Conservation (phyloP, 2,113 vertebrate genomes). For the Nymphicus hollandicus region DNA sequence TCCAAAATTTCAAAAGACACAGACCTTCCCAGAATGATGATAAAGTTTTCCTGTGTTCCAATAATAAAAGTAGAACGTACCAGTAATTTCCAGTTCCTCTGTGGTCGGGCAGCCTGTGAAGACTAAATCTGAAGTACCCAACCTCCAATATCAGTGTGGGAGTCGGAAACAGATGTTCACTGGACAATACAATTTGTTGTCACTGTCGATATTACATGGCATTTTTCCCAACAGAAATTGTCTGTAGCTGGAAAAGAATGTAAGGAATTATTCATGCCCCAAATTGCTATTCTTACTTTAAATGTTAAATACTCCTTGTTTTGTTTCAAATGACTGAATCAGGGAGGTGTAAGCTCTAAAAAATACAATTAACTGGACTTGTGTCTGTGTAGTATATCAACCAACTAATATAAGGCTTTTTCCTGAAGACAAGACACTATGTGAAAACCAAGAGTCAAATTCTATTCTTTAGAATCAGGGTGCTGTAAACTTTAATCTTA, state of each 20-base stretch:
- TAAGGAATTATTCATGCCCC: slow-evolving; percentile 75
- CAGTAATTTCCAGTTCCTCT: slow-evolving; percentile 81
- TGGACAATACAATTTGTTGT: slow-evolving; percentile 79
- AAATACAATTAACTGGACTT: neutral
- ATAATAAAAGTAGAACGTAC: slow-evolving; percentile 74
- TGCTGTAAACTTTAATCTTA: neutral
- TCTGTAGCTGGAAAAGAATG: slow-evolving; percentile 76
- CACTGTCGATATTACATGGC: slow-evolving; percentile 75
- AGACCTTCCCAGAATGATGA: slow-evolving; percentile 77
- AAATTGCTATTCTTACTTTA: slow-evolving; percentile 36
- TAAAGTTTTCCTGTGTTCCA: slow-evolving; percentile 83
- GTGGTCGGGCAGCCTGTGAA: slow-evolving; percentile 65
- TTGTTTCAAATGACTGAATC: slow-evolving; percentile 34
- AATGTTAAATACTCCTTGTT: slow-evolving; percentile 1
- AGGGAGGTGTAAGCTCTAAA: neutral
- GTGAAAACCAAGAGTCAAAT: neutral
- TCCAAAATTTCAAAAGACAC: slow-evolving; percentile 76
- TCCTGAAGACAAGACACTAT: neutral
- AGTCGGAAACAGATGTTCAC: slow-evolving; percentile 87
- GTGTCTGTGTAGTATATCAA: neutral
- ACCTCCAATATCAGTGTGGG: slow-evolving; percentile 74
- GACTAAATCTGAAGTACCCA: slow-evolving; percentile 52
- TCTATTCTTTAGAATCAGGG: neutral
- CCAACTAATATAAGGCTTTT: neutral
- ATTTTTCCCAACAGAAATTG: slow-evolving; percentile 77